phyloP scores from a whole-genome alignment of 2,888 invertebrate species.

The Eupsilia transversa region DNA sequence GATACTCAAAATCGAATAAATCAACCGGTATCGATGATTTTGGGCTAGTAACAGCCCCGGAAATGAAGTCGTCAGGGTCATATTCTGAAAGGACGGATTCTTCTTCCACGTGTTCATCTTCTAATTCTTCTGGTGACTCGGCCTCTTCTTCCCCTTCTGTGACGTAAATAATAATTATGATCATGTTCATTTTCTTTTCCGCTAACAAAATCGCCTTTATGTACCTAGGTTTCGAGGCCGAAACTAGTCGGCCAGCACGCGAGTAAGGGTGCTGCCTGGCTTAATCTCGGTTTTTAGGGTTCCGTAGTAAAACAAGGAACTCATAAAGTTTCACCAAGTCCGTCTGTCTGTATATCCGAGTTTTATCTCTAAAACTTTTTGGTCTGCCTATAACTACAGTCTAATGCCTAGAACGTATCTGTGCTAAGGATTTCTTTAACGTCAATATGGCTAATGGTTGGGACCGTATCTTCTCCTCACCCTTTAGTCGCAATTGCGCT shows the following conservation, averaged over 20 bases:
- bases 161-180: constrained; percentile 17
- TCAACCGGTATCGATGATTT: constrained; percentile 90
- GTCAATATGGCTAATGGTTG: not conserved
- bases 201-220: not conserved
- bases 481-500: not conserved
- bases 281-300: not conserved
- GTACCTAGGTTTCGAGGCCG: not conserved
- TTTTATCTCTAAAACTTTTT: not conserved
- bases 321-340: not conserved
- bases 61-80: constrained; percentile 90
- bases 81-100: constrained; percentile 86
- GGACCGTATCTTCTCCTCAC: not conserved
- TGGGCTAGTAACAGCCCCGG: constrained; percentile 88
- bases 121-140: constrained; percentile 37
- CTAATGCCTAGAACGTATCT: not conserved
- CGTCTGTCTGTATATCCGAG: not conserved
- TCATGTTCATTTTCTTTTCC: not conserved
- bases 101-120: constrained; percentile 78
- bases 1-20: constrained; percentile 93
- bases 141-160: constrained; percentile 16
- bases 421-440: not conserved
- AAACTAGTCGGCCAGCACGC: not conserved
- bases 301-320: not conserved
- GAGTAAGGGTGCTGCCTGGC: not conserved
- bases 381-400: not conserved